These are phyloP conservation scores for Charanyca ferruginea DNA, from an alignment of 2,888 invertebrate species.

Conservation along the genomic window DNA sequence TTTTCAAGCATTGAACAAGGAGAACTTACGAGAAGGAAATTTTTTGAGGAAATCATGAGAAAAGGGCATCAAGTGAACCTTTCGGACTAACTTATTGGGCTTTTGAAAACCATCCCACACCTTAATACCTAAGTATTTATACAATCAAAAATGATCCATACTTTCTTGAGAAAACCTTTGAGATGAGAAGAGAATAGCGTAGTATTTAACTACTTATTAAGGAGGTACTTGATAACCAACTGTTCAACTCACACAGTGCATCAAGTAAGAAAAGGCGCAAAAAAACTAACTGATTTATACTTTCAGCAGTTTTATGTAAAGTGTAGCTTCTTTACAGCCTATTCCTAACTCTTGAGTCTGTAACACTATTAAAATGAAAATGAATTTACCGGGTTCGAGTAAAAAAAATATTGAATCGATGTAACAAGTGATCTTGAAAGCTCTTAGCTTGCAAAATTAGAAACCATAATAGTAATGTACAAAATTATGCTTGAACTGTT, in stretches of 20 bases:
- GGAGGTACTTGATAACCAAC: conserved; percentile 18
- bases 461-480: too few species aligned
- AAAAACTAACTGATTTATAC: conserved; percentile 30
- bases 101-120: background rate
- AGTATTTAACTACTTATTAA: conserved; percentile 12
- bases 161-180: background rate
- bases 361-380: conserved; percentile 18
- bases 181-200: background rate
- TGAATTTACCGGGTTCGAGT: conserved; percentile 9
- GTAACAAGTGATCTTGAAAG: too few species aligned
- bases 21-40: background rate
- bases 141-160: background rate
- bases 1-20: conserved; percentile 1
- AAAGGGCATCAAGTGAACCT: background rate
- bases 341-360: conserved; percentile 13
- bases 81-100: background rate
- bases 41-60: background rate
- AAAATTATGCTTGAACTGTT: too few species aligned
- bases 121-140: background rate
- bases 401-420: too few species aligned
- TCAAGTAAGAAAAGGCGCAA: conserved; percentile 6
- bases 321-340: conserved; percentile 25
- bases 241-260: conserved; percentile 16
- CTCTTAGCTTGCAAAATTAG: too few species aligned
- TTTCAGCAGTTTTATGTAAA: conserved; percentile 29